These are phyloP conservation scores for Drosophila sp. DNA, from an alignment of 1,140 invertebrate species.

Conservation along the genomic window DNA sequence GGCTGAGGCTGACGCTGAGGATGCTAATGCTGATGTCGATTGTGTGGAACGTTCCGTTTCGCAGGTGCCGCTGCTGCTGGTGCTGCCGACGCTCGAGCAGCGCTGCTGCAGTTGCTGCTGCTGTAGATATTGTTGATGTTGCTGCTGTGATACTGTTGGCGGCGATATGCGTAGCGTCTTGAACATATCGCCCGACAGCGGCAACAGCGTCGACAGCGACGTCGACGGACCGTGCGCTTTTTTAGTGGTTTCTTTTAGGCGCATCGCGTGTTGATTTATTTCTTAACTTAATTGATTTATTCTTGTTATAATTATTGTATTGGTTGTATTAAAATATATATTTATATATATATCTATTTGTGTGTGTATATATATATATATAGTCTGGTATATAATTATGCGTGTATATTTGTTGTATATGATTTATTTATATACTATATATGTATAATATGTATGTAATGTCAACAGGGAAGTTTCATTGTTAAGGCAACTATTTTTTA, in stretches of 20 bases:
- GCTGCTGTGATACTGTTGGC: constrained; percentile 40
- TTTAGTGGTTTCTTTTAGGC: constrained; percentile 79
- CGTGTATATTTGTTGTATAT: constrained; percentile 46
- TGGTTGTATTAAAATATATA: constrained; percentile 59
- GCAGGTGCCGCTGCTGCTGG: constrained; percentile 78
- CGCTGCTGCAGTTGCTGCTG: constrained; percentile 61
- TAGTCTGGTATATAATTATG: constrained; percentile 26
- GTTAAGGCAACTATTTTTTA: constrained; percentile 70
- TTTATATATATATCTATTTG: constrained; percentile 46
- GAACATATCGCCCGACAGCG: constrained; percentile 56
- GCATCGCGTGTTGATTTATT: constrained; percentile 68
- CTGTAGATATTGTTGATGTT: constrained; percentile 40
- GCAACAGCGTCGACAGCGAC: constrained; percentile 22
- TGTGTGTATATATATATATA: constrained; percentile 34
- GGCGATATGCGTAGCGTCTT: constrained; percentile 58
- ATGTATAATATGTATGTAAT: constrained; percentile 60
- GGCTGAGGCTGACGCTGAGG: too few relatives aligned
- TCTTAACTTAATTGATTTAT: constrained; percentile 12
- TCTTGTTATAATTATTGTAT: constrained; percentile 13
- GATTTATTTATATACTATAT: too few relatives aligned
- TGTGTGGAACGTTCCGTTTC: constrained; percentile 73
- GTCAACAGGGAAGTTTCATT: constrained; percentile 80
- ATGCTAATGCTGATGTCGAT: constrained; percentile 37
- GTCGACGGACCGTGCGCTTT: constrained; percentile 36
- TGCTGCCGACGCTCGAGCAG: constrained; percentile 82